Conservation (phyloP, 2,113 vertebrate genomes). For the Strix aluco region DNA sequence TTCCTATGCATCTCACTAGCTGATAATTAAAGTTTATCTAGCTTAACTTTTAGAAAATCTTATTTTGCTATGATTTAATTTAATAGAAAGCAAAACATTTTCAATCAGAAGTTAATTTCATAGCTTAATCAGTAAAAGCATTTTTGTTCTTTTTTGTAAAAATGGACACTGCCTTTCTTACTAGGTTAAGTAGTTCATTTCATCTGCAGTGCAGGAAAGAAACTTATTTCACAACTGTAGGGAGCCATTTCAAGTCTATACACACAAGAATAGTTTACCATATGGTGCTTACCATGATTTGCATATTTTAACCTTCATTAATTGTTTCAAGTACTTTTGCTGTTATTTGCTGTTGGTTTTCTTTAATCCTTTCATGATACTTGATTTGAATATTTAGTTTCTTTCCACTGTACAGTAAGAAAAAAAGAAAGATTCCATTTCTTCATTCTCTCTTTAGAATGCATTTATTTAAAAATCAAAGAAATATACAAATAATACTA, state of each 20-base stretch:
- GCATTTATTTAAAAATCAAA: conserved; percentile 1
- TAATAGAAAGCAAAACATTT: neutral
- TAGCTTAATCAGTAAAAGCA: neutral
- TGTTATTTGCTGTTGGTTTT: conserved; percentile 34
- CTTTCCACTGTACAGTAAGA: neutral
- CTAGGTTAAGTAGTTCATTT: neutral
- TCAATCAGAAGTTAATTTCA: neutral
- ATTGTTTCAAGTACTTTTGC: conserved; percentile 42
- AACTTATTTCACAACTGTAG: conserved; percentile 24
- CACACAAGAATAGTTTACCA: conserved; percentile 30
- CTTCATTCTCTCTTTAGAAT: neutral
- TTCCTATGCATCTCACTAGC: neutral
- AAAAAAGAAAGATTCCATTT: neutral
- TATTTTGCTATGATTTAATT: neutral
- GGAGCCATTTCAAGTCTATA: conserved; percentile 36
- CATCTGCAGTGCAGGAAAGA: conserved; percentile 3
- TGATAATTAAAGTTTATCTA: neutral
- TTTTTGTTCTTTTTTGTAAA: neutral
- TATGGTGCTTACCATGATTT: conserved; percentile 34
- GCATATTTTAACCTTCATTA: conserved; percentile 65
- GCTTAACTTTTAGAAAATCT: neutral
- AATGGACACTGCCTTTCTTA: neutral
- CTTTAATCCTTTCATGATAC: neutral
- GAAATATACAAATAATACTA: neutral
- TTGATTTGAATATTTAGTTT: conserved; percentile 25